A percentile compares a stretch with the other conserved stretches of the same genome.
Conservation (phyloP, 1,140 invertebrate species). For the Palaemon carinicauda region DNA sequence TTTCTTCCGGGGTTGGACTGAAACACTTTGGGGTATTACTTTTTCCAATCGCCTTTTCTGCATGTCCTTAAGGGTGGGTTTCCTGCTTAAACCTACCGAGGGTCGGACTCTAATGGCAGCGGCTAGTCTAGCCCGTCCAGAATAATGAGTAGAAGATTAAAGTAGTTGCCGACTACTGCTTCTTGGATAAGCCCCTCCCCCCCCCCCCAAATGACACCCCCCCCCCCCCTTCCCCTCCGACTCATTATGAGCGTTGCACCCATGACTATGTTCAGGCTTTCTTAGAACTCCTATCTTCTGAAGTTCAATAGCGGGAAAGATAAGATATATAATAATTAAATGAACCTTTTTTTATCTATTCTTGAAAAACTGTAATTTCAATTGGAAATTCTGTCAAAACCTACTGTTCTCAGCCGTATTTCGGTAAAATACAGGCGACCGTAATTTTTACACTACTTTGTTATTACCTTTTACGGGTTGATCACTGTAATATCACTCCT, state of each 20-base stretch:
- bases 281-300: background rate
- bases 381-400: no score
- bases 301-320: background rate
- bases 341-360: no score
- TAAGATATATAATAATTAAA: background rate
- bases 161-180: background rate
- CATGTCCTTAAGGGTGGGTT: slow-evolving; percentile 48
- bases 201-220: background rate
- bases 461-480: no score
- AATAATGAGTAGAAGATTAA: slow-evolving; percentile 53
- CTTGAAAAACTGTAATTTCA: no score
- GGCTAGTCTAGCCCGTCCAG: slow-evolving; percentile 30
- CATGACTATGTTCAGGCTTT: no score
- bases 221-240: background rate
- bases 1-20: slow-evolving; percentile 15
- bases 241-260: no score
- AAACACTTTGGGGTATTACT: slow-evolving; percentile 52
- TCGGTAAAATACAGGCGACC: no score
- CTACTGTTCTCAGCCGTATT: no score
- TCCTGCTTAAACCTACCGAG: slow-evolving; percentile 49
- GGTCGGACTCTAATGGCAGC: slow-evolving; percentile 40
- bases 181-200: background rate
- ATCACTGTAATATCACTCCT: no score
- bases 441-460: no score
- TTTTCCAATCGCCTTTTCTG: slow-evolving; percentile 52